Conservation (phyloP, 2,113 vertebrate species). For the Podarcis raffonei region DNA sequence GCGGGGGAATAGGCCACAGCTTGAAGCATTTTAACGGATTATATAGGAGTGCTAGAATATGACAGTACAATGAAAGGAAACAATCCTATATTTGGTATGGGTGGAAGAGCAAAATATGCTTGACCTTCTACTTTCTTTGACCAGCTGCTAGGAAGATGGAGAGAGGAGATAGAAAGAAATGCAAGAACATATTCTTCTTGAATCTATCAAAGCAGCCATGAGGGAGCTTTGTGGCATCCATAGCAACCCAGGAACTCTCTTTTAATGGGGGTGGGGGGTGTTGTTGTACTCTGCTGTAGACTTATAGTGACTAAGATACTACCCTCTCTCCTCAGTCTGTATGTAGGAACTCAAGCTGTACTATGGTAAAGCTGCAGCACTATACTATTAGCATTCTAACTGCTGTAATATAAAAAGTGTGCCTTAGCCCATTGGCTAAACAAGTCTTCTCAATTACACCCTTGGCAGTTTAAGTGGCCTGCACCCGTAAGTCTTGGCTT, state of each 20-base stretch:
- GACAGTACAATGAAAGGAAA: neutral
- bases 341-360: fast-evolving
- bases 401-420: neutral
- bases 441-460: neutral
- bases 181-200: neutral
- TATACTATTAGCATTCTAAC: slow-evolving; percentile 42
- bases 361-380: slow-evolving; percentile 6
- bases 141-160: neutral
- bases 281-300: neutral
- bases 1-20: neutral
- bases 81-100: neutral
- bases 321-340: slow-evolving; percentile 12
- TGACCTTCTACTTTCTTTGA: neutral
- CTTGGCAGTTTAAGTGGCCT: neutral
- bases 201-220: neutral
- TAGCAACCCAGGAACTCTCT: neutral
- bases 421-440: neutral
- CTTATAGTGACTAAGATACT: neutral
- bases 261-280: neutral
- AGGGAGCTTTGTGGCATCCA: neutral
- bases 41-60: neutral
- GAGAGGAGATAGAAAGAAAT: neutral
- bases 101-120: neutral
- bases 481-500: neutral
- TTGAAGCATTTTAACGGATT: neutral